A percentile compares a stretch with the other conserved stretches of the same genome.
These are phyloP conservation scores for Euplagia quadripunctaria DNA, from an alignment of 2,888 invertebrate genomes.

Conservation along the genomic window DNA sequence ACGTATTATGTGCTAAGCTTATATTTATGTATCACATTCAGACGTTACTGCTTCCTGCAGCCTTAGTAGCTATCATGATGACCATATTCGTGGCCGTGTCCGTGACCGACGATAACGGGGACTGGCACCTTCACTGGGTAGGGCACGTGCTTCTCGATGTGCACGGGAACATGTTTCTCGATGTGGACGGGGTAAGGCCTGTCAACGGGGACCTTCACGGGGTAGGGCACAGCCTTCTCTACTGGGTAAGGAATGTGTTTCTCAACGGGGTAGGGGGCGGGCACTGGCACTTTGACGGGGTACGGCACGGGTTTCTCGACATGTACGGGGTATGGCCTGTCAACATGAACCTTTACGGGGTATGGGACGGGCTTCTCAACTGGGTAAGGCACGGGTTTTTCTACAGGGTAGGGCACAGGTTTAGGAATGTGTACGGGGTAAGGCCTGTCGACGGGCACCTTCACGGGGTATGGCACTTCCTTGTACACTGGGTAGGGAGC, in stretches of 20 bases:
- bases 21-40: conserved; percentile 86
- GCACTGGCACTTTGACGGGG: conserved; percentile 90
- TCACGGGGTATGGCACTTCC: conserved; percentile 88
- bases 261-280: conserved; percentile 89
- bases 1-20: conserved; percentile 82
- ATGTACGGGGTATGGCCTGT: conserved; percentile 85
- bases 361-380: conserved; percentile 88
- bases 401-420: conserved; percentile 88
- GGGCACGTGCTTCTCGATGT: conserved; percentile 88
- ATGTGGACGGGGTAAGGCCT: conserved; percentile 89
- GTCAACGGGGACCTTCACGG: conserved; percentile 89
- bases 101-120: conserved; percentile 83
- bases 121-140: conserved; percentile 89
- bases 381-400: conserved; percentile 88
- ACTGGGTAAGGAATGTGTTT: conserved; percentile 89
- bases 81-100: conserved; percentile 82
- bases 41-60: conserved; percentile 83
- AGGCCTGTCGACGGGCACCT: conserved; percentile 89
- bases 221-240: conserved; percentile 89
- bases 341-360: conserved; percentile 88
- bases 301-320: conserved; percentile 81
- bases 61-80: conserved; percentile 86
- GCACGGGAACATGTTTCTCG: conserved; percentile 89
- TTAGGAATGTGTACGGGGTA: conserved; percentile 89
- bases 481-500: conserved; percentile 89